phyloP scores from a whole-genome alignment of 2,797 vertebrate species.

The Chiloscyllium punctatum region DNA sequence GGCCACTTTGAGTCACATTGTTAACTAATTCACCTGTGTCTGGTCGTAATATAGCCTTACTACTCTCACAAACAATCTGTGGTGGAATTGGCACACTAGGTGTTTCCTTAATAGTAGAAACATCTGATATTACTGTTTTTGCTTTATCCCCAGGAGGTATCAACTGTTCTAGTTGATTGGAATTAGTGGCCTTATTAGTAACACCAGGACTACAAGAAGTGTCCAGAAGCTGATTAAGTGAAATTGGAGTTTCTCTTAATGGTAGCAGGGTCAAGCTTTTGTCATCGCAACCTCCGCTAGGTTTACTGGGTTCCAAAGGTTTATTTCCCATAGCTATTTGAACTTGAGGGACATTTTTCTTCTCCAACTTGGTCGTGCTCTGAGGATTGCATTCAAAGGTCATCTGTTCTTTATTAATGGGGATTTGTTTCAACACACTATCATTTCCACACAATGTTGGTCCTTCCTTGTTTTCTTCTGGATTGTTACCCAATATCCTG shows the following conservation, averaged over 20 bases:
- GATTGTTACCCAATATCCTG: constrained; percentile 54
- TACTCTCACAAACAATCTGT: constrained; percentile 50
- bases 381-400: constrained; percentile 54
- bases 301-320: constrained; percentile 49
- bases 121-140: constrained; percentile 52
- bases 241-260: constrained; percentile 79
- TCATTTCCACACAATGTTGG: constrained; percentile 57
- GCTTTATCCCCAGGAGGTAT: constrained; percentile 48
- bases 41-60: constrained; percentile 51
- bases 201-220: constrained; percentile 68
- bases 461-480: constrained; percentile 70
- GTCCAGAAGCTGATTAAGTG: constrained; percentile 90
- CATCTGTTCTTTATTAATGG: constrained; percentile 67
- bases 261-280: constrained; percentile 64
- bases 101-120: constrained; percentile 54
- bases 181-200: constrained; percentile 62
- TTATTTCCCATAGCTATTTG: constrained; percentile 50
- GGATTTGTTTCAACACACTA: constrained; percentile 58
- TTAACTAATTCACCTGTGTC: constrained; percentile 57
- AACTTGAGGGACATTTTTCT: constrained; percentile 57
- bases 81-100: constrained; percentile 53
- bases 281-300: constrained; percentile 59
- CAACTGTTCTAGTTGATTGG: constrained; percentile 58
- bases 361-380: constrained; percentile 55
- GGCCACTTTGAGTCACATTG: constrained; percentile 56